phyloP scores from a whole-genome alignment of 1,140 invertebrate species.

The Helicoverpa zea region DNA sequence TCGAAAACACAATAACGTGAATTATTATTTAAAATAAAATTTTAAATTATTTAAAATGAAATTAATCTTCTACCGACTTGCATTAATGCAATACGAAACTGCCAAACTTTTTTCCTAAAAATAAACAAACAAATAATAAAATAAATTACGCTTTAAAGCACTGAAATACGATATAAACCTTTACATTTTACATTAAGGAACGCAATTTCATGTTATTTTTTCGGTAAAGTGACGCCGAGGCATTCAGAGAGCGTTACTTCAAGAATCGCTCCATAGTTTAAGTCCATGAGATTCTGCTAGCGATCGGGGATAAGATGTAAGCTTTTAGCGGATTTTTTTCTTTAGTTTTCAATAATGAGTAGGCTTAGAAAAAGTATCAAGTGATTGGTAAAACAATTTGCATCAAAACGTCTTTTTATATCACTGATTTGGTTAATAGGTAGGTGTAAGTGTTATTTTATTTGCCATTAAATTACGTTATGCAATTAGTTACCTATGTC shows the following conservation, averaged over 20 bases:
- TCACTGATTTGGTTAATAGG: no score
- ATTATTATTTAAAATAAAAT: no score
- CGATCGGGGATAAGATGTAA: conserved; percentile 50
- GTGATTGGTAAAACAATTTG: no score
- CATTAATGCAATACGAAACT: not conserved
- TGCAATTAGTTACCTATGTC: no score
- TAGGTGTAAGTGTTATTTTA: no score
- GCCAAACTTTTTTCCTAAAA: not conserved
- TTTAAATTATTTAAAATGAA: no score
- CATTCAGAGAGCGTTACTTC: conserved; percentile 53
- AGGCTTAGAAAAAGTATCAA: not conserved
- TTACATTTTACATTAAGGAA: conserved; percentile 25
- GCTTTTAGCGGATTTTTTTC: not conserved
- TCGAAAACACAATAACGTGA: no score
- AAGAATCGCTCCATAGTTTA: conserved; percentile 66
- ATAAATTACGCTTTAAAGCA: conserved; percentile 37
- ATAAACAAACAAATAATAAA: not conserved
- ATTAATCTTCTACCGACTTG: not conserved
- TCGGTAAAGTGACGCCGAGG: conserved; percentile 37
- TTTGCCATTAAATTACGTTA: no score
- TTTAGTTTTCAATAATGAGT: not conserved
- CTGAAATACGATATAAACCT: conserved; percentile 19
- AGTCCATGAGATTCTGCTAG: conserved; percentile 65
- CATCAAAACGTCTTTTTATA: no score
- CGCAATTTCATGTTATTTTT: conserved; percentile 45